These are phyloP conservation scores for Squalus acanthias DNA, from an alignment of 2,797 vertebrate species.

Conservation along the genomic window DNA sequence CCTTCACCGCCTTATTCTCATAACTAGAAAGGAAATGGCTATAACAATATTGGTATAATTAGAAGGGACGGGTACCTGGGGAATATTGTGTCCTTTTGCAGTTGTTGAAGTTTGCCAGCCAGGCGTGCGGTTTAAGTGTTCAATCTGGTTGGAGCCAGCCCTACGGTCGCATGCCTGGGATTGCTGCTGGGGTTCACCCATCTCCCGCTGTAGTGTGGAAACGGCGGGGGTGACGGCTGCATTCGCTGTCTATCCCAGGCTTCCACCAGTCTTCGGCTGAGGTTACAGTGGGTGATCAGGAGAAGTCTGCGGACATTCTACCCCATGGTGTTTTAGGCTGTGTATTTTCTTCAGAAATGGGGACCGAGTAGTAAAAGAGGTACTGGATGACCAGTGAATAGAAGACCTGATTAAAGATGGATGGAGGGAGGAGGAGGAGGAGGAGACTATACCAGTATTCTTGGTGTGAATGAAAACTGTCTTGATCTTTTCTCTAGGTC, in stretches of 20 bases:
- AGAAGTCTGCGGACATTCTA: too few species aligned
- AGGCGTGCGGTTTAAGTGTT: too few species aligned
- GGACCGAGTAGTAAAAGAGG: too few species aligned
- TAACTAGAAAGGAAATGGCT: background rate
- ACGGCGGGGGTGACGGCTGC: background rate
- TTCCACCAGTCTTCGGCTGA: background rate
- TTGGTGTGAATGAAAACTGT: too few species aligned
- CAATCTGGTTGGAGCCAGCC: too few species aligned
- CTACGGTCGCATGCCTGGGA: background rate
- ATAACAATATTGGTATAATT: too few species aligned
- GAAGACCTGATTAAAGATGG: fast-evolving
- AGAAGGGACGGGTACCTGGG: too few species aligned
- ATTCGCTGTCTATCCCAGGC: background rate
- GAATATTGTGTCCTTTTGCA: too few species aligned
- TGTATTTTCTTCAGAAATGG: background rate
- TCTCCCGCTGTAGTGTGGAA: background rate
- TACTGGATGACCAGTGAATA: background rate
- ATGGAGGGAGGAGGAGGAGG: too few species aligned
- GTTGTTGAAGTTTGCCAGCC: too few species aligned
- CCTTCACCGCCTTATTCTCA: background rate
- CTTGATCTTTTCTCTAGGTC: background rate
- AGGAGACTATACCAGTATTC: too few species aligned
- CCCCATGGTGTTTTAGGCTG: too few species aligned
- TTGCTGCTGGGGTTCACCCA: background rate
- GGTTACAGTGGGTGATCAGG: background rate